phyloP scores from a whole-genome alignment of 2,113 vertebrate genomes.

The Mellivora capensis region DNA sequence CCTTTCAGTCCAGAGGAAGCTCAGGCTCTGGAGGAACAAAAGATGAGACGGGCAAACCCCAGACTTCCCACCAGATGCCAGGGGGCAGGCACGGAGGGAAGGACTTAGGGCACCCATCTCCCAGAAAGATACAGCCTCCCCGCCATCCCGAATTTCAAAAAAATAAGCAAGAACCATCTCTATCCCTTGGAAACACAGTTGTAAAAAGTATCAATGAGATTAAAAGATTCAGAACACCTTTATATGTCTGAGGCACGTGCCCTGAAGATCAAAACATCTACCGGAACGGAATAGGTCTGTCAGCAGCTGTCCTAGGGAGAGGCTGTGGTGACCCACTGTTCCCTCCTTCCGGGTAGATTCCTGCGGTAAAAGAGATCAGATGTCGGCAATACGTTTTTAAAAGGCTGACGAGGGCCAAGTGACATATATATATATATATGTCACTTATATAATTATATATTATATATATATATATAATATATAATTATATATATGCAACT shows the following conservation, averaged over 20 bases:
- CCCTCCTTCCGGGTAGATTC: background rate
- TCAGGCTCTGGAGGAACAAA: background rate
- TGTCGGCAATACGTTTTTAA: background rate
- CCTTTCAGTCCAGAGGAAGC: background rate
- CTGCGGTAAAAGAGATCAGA: background rate
- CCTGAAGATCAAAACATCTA: background rate
- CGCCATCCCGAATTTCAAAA: background rate
- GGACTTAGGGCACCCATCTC: background rate
- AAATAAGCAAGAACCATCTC: background rate
- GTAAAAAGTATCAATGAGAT: background rate
- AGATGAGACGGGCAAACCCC: background rate
- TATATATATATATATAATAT: no score
- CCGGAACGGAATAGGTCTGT: accelerated
- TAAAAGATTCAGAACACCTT: background rate
- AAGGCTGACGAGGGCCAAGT: background rate
- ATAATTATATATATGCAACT: no score
- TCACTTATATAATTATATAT: background rate
- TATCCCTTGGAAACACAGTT: background rate
- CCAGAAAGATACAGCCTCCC: background rate
- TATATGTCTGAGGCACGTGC: background rate
- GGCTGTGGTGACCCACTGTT: background rate
- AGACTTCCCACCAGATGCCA: background rate
- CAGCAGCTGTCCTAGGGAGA: background rate
- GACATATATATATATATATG: background rate
- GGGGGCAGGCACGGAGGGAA: background rate